A percentile compares a stretch with the other conserved stretches of the same genome.
Conservation (phyloP, 1,140 invertebrate species). For the Diuraphis noxia region DNA sequence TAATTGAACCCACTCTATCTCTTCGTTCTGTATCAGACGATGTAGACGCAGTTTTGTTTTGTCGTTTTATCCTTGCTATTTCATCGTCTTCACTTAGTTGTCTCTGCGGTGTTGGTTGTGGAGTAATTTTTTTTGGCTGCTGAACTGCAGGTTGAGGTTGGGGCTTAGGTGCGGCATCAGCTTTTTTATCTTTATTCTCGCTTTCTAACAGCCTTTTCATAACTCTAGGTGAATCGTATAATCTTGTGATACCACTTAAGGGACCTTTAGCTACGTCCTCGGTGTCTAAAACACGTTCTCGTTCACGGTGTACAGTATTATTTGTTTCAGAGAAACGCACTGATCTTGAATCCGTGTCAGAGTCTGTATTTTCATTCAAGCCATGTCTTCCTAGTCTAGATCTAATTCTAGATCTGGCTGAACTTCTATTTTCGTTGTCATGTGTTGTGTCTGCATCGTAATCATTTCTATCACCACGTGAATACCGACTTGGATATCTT, state of each 20-base stretch:
- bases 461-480: conserved; percentile 55
- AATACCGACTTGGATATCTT: conserved; percentile 59
- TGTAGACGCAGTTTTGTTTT: conserved; percentile 70
- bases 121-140: conserved; percentile 62
- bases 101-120: conserved; percentile 59
- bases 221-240: conserved; percentile 84
- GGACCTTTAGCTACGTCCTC: conserved; percentile 85
- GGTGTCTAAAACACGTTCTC: conserved; percentile 82
- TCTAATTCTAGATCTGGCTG: conserved; percentile 69
- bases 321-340: conserved; percentile 67
- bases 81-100: conserved; percentile 88
- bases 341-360: conserved; percentile 69
- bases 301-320: conserved; percentile 63
- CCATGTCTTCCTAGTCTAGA: conserved; percentile 74
- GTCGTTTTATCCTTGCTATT: conserved; percentile 83
- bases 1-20: conserved; percentile 62
- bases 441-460: conserved; percentile 68
- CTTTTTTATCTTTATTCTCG: conserved; percentile 73
- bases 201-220: conserved; percentile 85
- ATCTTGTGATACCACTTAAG: conserved; percentile 84
- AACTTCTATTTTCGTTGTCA: conserved; percentile 64
- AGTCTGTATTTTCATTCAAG: conserved; percentile 64
- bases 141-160: conserved; percentile 62
- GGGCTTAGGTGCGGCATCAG: conserved; percentile 70
- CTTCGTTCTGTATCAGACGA: conserved; percentile 60